Conservation (phyloP, 2,113 vertebrate species). For the Hiodon alosoides region DNA sequence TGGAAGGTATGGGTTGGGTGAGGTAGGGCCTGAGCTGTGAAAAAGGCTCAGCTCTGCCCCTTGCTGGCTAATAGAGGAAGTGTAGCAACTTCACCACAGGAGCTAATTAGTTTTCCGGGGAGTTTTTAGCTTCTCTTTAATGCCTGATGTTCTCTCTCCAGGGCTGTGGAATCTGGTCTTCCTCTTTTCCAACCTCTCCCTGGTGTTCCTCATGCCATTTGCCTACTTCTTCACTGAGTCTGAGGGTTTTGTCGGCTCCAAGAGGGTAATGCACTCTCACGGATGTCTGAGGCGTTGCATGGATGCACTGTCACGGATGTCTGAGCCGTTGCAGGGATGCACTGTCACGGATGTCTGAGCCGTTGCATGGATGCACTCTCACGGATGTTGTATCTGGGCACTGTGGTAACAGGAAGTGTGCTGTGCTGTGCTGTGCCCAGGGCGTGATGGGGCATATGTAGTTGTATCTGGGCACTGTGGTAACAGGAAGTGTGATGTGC, state of each 20-base stretch:
- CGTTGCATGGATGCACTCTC: no score
- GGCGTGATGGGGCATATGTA: background rate
- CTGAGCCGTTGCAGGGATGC: no score
- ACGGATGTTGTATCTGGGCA: background rate
- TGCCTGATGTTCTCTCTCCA: conserved; percentile 38
- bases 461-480: background rate
- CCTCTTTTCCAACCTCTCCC: conserved; percentile 91
- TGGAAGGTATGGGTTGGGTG: no score
- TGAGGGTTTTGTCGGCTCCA: conserved; percentile 89
- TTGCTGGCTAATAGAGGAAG: no score
- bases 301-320: no score
- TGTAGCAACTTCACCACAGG: no score
- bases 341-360: no score
- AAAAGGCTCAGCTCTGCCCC: no score
- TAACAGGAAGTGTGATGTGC: no score
- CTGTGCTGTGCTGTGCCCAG: background rate
- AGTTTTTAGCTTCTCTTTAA: background rate
- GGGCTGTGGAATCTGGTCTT: conserved; percentile 96
- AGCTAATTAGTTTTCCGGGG: background rate
- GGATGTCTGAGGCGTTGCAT: no score
- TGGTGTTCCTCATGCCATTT: conserved; percentile 97
- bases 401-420: no score
- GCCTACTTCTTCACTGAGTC: conserved; percentile 97
- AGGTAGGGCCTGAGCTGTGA: no score
- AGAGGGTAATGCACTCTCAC: conserved; percentile 68